phyloP scores from a whole-genome alignment of 2,888 invertebrate genomes.

The Coelogynopora nodosa region DNA sequence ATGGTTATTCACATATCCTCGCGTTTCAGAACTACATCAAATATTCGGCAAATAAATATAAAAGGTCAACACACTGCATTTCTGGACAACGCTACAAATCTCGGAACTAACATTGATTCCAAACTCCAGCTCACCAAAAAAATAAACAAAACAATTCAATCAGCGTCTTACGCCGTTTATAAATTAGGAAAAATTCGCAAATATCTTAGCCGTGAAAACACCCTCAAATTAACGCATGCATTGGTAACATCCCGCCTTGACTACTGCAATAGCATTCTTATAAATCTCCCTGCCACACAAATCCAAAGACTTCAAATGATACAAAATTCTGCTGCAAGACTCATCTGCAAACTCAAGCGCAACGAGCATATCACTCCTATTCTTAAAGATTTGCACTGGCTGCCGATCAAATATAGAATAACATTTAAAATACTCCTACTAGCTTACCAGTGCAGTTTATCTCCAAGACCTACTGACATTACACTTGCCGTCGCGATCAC shows the following conservation, averaged over 20 bases:
- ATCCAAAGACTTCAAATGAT: conserved; percentile 31
- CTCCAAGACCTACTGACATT: too few relatives aligned
- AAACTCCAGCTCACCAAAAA: conserved; percentile 3
- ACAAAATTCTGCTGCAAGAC: conserved; percentile 23
- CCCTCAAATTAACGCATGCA: conserved; percentile 24
- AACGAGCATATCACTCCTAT: too few relatives aligned
- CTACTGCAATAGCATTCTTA: conserved; percentile 23
- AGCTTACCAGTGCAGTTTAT: conserved; percentile 19
- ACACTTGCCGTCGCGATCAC: too few relatives aligned
- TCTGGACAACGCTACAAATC: conserved; percentile 24
- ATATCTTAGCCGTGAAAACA: conserved; percentile 5
- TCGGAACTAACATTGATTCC: conserved; percentile 31
- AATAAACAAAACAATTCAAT: conserved; percentile 29
- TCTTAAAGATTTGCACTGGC: conserved; percentile 19
- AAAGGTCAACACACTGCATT: conserved; percentile 16
- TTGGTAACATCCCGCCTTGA: conserved; percentile 18
- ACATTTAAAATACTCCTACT: conserved; percentile 25
- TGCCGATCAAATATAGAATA: conserved; percentile 29
- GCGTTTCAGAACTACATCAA: conserved; percentile 16
- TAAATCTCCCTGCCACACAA: conserved; percentile 26
- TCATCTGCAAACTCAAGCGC: conserved; percentile 28
- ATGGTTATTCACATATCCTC: conserved; percentile 10
- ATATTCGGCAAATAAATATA: conserved; percentile 4
- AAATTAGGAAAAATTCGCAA: conserved; percentile 16
- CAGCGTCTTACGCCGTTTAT: conserved; percentile 20